Evolutionary conservation across 2,113 vertebrate genomes (phyloP).

Genomic region (Rhagologus leucostigma): DNA sequence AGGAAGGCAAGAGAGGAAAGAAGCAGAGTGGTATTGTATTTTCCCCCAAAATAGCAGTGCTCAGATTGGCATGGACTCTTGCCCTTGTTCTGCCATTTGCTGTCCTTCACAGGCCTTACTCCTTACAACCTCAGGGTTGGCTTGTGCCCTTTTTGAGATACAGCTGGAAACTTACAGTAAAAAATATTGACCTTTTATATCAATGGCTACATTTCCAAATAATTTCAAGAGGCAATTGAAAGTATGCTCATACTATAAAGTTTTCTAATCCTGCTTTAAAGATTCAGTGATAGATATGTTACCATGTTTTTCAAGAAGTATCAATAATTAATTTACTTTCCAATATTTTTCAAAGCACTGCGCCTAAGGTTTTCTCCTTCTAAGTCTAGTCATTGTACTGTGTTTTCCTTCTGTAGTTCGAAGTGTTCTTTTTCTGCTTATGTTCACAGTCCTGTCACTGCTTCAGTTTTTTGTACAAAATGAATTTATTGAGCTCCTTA

Average conservation of each 20-base stretch:
- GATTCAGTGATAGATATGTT: not conserved
- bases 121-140: not conserved
- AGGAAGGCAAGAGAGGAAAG: not conserved
- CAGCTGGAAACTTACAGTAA: not conserved
- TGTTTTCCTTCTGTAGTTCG: not conserved
- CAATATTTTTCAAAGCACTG: not conserved
- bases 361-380: not conserved
- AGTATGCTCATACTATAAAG: not conserved
- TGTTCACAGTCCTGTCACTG: not conserved
- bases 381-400: not conserved
- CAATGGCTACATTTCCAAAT: not conserved
- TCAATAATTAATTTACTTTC: not conserved
- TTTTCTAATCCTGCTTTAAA: not conserved
- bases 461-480: not conserved
- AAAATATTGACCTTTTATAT: not conserved
- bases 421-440: not conserved
- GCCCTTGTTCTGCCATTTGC: not conserved
- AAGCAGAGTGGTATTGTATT: not conserved
- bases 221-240: not conserved
- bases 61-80: not conserved
- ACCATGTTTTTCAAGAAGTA: not conserved
- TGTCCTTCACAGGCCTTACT: not conserved
- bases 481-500: not conserved
- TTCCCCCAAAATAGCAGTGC: not conserved
- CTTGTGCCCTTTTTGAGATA: not conserved